Base-by-base conservation (phyloP, 2,888 invertebrate species). In the Cenopis cana region DNA sequence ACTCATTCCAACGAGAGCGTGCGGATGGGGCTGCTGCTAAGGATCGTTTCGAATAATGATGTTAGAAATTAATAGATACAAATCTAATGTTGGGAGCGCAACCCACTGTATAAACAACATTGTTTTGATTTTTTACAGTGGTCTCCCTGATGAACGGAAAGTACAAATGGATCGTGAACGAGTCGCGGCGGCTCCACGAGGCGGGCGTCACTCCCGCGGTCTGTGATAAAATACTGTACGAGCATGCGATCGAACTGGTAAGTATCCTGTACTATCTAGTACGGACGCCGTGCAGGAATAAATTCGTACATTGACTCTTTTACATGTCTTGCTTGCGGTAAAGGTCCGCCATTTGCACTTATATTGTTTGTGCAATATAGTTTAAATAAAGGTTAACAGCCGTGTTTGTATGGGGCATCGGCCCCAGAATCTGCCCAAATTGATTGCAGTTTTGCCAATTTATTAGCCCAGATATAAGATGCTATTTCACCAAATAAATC, bases 221-320 rank as follows among this genome's bases (percentile, higher is more conserved):
- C 72, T 99, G 99, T 74, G 99, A 99, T 87, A 97, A 98, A 88
- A 97, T 99, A 77, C 95, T 99, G 74, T 99, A 99, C 91, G 97
- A 98, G 86, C 98, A 99, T 90, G 99, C 99, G 76, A 97, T 99
- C 82, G 98, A 99, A 91, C 97, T 99, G 97, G 98, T 98, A 74
- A 85, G 84, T 77, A 17, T 17, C 18, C 18, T 24, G 12, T 17
- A n/a, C n/a, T 9, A 24, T 12, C 14, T 14, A 14, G 6, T 46
- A 12, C 46, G 14, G 14, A 14, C 6, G 14, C 14, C 41, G 41
- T 6, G 46, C 46, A n/a, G 5, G n/a, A n/a, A 46, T 46, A 12
- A 38, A 12, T 46, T 14, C 46, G 0, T n/a, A 5, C 46, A 0
- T 46, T 46, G 8, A 46, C 6, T 6, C 41, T 5, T 5, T 29